Conservation (phyloP, 2,888 invertebrate species). For the Gymnoscelis rufifasciata region DNA sequence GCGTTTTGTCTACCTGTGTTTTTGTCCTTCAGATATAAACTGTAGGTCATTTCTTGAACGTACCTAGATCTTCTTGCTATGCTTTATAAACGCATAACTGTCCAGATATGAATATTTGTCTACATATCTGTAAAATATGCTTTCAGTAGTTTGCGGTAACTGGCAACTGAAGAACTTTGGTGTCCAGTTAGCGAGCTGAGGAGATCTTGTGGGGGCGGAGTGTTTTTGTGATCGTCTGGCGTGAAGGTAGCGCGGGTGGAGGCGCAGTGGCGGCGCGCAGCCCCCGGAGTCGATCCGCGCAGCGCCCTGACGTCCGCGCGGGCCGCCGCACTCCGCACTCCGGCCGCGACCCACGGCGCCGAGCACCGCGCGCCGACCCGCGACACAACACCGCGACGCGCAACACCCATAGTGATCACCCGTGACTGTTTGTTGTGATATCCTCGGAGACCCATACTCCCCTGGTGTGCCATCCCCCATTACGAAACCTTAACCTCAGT, state of each 20-base stretch:
- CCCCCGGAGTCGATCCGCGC: slow-evolving; percentile 57
- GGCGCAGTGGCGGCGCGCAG: slow-evolving; percentile 36
- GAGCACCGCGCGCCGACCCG: slow-evolving; percentile 42
- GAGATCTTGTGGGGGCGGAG: slow-evolving; percentile 54
- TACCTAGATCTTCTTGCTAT: too few relatives aligned
- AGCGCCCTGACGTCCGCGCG: slow-evolving; percentile 58
- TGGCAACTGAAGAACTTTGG: too few relatives aligned
- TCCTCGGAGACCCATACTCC: slow-evolving; percentile 26
- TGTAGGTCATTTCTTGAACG: slow-evolving; percentile 32
- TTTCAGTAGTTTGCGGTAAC: too few relatives aligned
- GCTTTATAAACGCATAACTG: too few relatives aligned
- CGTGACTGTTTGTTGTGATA: slow-evolving; percentile 47
- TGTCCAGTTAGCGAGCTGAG: too few relatives aligned
- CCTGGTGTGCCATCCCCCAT: slow-evolving; percentile 39
- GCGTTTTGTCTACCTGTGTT: slow-evolving; percentile 27
- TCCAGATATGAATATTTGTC: too few relatives aligned
- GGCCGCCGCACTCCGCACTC: slow-evolving; percentile 56
- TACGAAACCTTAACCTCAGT: slow-evolving; percentile 43
- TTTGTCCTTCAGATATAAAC: slow-evolving; percentile 32
- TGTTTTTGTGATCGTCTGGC: slow-evolving; percentile 51
- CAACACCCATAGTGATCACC: slow-evolving; percentile 38
- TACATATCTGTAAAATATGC: too few relatives aligned
- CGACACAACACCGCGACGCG: slow-evolving; percentile 42
- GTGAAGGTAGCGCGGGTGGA: slow-evolving; percentile 53
- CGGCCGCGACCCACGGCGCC: slow-evolving; percentile 51